A percentile compares a stretch with the other conserved stretches of the same genome.
Evolutionary conservation across 2,113 vertebrate species (phyloP).

Genomic region (Onychostruthus taczanowskii): DNA sequence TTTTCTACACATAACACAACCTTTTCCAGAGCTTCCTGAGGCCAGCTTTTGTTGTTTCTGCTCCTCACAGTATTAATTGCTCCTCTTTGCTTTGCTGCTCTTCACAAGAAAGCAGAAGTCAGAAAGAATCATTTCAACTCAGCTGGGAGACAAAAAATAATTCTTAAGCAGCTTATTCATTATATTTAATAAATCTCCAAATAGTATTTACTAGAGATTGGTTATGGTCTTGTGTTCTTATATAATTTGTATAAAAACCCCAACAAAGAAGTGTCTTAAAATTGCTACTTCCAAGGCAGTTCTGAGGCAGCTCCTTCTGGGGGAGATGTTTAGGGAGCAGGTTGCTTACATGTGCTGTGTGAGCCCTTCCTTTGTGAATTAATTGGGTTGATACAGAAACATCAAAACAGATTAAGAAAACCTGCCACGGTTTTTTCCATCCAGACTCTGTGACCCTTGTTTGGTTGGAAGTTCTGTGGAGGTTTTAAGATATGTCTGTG

Average conservation of each 20-base stretch:
- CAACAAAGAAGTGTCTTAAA: background rate
- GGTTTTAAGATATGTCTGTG: slow-evolving; percentile 13
- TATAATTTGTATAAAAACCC: background rate
- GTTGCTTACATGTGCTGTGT: background rate
- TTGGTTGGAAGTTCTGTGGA: background rate
- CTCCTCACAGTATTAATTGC: background rate
- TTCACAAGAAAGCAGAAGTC: background rate
- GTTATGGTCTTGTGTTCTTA: background rate
- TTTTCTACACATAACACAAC: background rate
- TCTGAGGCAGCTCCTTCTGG: background rate
- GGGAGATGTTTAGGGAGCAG: background rate
- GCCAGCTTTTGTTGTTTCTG: background rate
- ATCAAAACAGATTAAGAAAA: background rate
- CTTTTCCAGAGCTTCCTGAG: background rate
- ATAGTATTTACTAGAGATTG: background rate
- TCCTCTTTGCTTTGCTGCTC: background rate
- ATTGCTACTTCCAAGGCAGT: background rate
- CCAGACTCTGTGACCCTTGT: background rate
- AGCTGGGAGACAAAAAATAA: background rate
- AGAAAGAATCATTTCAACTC: background rate
- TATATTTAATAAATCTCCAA: background rate
- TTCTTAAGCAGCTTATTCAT: background rate
- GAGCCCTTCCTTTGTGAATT: background rate
- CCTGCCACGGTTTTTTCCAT: background rate
- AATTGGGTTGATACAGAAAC: background rate